Evolutionary conservation across 2,797 vertebrate species (phyloP).

Genomic region (Phalanger gymnotis): DNA sequence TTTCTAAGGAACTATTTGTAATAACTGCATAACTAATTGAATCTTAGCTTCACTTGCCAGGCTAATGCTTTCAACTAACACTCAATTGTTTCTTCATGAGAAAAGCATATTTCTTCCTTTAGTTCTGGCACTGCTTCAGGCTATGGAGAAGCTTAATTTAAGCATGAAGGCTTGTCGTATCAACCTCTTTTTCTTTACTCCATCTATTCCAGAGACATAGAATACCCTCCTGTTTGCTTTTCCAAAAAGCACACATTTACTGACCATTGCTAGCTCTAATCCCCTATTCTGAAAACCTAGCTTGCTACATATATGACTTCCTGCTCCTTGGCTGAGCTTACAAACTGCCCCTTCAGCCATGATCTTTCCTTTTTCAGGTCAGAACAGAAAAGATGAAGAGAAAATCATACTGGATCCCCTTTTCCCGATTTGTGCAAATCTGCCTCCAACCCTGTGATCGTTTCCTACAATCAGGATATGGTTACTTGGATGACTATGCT

Average conservation of each 20-base stretch:
- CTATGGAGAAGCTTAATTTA: background rate
- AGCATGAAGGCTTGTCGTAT: background rate
- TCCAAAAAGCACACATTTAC: background rate
- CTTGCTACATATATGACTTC: constrained; percentile 43
- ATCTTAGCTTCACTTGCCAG: background rate
- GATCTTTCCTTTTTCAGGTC: constrained; percentile 82
- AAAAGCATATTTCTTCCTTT: background rate
- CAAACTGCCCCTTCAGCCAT: constrained; percentile 72
- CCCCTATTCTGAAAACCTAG: constrained; percentile 12
- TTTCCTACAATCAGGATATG: constrained; percentile 22
- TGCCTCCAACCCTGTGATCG: constrained; percentile 79
- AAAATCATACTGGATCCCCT: constrained; percentile 78
- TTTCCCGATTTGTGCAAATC: constrained; percentile 78
- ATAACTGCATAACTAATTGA: background rate
- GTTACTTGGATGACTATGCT: background rate
- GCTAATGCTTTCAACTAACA: background rate
- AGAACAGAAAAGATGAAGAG: constrained; percentile 79
- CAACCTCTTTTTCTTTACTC: background rate
- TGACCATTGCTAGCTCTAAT: constrained; percentile 5
- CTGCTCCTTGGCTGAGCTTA: constrained; percentile 41
- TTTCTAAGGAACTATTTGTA: background rate
- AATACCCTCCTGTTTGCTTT: background rate
- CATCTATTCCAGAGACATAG: background rate
- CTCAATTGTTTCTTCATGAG: background rate
- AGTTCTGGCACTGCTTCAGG: background rate